Evolutionary conservation across 1,140 invertebrate genomes (phyloP).

Genomic region (Pararge aegeria): DNA sequence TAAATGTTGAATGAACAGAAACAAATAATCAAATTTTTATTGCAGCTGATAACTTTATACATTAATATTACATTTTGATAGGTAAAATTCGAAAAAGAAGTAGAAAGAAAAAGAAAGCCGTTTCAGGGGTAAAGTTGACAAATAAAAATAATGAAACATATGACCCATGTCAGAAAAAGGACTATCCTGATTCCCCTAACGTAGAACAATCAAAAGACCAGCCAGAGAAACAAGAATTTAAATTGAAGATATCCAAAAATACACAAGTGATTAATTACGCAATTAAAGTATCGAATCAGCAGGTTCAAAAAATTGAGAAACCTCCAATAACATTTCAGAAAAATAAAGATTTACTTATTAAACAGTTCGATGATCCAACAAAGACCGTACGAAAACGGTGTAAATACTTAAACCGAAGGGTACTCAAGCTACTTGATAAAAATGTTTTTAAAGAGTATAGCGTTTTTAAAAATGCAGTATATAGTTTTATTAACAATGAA

Average conservation of each 20-base stretch:
- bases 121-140: background rate
- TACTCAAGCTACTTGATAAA: constrained; percentile 10
- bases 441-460: constrained; percentile 6
- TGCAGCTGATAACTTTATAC: background rate
- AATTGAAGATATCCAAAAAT: background rate
- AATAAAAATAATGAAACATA: background rate
- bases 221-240: background rate
- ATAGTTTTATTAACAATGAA: background rate
- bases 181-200: background rate
- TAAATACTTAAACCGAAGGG: background rate
- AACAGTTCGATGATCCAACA: constrained; percentile 28
- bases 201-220: background rate
- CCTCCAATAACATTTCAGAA: no score
- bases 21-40: background rate
- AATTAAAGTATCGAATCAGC: background rate
- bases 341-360: constrained; percentile 20
- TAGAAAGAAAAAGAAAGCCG: background rate
- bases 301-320: background rate
- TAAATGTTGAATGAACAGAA: background rate
- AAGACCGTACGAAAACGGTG: constrained; percentile 27
- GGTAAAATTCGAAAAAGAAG: background rate
- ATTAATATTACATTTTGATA: background rate
- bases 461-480: background rate
- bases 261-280: background rate
- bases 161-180: background rate